These are phyloP conservation scores for Protonibea diacanthus DNA, from an alignment of 2,797 vertebrate species.

Conservation along the genomic window DNA sequence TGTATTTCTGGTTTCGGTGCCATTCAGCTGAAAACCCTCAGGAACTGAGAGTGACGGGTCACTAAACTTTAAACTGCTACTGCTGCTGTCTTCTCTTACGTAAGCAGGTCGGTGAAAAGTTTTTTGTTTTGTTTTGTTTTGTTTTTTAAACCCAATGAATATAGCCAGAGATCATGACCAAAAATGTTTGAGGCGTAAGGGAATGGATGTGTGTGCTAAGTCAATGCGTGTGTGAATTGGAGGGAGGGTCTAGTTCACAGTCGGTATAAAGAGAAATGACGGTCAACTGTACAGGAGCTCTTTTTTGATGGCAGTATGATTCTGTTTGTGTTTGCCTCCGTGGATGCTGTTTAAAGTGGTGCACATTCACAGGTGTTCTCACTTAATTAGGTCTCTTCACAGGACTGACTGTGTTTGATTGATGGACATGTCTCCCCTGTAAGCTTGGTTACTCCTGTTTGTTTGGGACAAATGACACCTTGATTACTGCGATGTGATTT, in stretches of 20 bases:
- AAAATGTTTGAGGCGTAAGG: slow-evolving; percentile 21
- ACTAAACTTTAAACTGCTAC: slow-evolving; percentile 16
- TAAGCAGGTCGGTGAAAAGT: slow-evolving; percentile 45
- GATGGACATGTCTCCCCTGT: neutral
- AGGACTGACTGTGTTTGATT: neutral
- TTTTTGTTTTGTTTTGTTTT: slow-evolving; percentile 4
- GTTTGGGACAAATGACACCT: neutral
- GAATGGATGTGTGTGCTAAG: slow-evolving; percentile 22
- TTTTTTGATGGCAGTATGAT: neutral
- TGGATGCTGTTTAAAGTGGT: neutral
- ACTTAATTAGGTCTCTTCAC: neutral
- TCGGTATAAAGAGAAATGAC: neutral
- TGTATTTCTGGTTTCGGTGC: slow-evolving; percentile 34
- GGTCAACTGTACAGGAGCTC: neutral
- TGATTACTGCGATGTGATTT: neutral
- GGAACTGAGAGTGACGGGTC: slow-evolving; percentile 24
- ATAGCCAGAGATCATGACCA: slow-evolving; percentile 21
- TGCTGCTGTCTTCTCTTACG: neutral
- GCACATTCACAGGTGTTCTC: neutral
- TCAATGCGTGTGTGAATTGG: slow-evolving; percentile 9
- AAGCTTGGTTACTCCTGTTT: neutral
- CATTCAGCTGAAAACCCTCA: slow-evolving; percentile 2
- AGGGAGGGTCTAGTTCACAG: slow-evolving; percentile 7
- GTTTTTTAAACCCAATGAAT: slow-evolving; percentile 34
- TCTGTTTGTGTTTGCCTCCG: neutral